Conservation (phyloP, 2,113 vertebrate genomes). For the Stegastes partitus region DNA sequence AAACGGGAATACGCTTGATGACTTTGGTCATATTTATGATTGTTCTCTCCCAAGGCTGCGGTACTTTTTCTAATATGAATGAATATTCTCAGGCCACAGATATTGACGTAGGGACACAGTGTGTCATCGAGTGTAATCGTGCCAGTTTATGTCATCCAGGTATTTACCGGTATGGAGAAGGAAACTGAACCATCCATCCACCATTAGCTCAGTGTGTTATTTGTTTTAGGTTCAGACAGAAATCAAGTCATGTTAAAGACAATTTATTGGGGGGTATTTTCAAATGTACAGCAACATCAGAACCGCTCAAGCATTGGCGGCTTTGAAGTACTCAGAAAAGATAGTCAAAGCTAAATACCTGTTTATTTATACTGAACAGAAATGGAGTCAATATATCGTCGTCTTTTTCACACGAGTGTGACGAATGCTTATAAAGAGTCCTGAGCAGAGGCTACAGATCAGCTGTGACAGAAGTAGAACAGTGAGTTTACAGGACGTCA, state of each 20-base stretch:
- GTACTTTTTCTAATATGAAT: not conserved
- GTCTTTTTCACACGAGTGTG: too few relatives aligned
- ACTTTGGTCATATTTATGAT: not conserved
- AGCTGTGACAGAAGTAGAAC: too few relatives aligned
- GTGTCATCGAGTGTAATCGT: not conserved
- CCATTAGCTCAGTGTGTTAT: not conserved
- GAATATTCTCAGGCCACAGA: not conserved
- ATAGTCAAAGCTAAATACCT: too few relatives aligned
- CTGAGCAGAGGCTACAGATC: too few relatives aligned
- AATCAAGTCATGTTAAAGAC: not conserved
- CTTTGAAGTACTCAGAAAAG: too few relatives aligned
- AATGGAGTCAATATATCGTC: too few relatives aligned
- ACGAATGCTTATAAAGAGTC: too few relatives aligned
- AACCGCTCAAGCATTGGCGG: too few relatives aligned
- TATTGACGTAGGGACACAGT: not conserved
- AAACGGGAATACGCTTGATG: not conserved
- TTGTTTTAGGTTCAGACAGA: not conserved
- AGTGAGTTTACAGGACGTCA: too few relatives aligned
- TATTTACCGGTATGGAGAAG: conserved; percentile 4
- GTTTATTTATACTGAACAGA: too few relatives aligned
- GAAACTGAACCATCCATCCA: not conserved
- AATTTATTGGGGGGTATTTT: too few relatives aligned
- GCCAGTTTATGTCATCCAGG: not conserved
- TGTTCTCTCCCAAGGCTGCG: not conserved
- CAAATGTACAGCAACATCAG: too few relatives aligned